Evolutionary conservation across 1,140 invertebrate genomes (phyloP).

Genomic region (Arctopsyche grandis): DNA sequence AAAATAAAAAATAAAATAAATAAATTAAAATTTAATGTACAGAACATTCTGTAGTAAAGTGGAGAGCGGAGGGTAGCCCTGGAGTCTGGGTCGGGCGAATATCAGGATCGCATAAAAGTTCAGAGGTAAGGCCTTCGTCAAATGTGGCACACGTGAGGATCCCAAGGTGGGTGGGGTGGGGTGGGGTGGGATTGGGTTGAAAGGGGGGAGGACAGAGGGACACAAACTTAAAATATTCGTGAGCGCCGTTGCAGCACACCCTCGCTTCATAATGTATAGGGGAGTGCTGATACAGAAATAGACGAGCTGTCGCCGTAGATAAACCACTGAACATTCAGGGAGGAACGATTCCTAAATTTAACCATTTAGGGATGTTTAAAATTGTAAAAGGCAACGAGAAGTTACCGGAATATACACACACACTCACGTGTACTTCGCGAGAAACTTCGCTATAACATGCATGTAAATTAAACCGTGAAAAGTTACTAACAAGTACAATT

Average conservation of each 20-base stretch:
- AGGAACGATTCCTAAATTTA: neutral
- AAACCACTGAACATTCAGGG: neutral
- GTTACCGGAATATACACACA: too few species aligned
- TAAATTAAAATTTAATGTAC: too few species aligned
- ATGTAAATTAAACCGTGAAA: too few species aligned
- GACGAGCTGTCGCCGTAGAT: neutral
- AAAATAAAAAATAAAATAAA: too few species aligned
- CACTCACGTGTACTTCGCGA: too few species aligned
- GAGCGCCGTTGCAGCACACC: slow-evolving; percentile 3
- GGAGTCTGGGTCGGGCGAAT: neutral
- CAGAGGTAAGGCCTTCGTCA: slow-evolving; percentile 24
- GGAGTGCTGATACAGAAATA: neutral
- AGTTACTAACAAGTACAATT: too few species aligned
- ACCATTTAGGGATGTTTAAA: too few species aligned
- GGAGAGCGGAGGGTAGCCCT: too few species aligned
- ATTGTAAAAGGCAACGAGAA: too few species aligned
- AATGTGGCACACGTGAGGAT: neutral
- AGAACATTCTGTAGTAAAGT: too few species aligned
- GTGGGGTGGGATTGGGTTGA: too few species aligned
- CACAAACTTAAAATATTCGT: slow-evolving; percentile 27
- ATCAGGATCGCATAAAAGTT: slow-evolving; percentile 31
- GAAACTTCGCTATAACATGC: too few species aligned
- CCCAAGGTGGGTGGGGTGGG: neutral
- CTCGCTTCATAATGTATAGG: slow-evolving; percentile 34
- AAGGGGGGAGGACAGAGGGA: neutral